These are phyloP conservation scores for Misgurnus mizolepis DNA, from an alignment of 2,113 vertebrate genomes.

Conservation along the genomic window DNA sequence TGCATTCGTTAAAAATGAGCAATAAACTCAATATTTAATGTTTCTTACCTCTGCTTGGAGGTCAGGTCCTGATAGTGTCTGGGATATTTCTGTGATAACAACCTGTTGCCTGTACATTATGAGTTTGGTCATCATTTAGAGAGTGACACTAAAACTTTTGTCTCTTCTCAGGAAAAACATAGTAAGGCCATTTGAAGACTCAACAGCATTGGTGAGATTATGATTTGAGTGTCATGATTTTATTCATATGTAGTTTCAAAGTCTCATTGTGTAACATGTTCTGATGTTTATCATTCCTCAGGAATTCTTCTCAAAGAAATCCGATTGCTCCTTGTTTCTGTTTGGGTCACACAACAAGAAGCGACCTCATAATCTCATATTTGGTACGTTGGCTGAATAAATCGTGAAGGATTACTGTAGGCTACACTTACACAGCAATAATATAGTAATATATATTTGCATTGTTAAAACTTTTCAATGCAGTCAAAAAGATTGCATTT, in stretches of 20 bases:
- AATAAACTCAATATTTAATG: no score
- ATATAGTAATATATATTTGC: no score
- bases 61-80: no score
- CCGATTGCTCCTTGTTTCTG: conserved; percentile 92
- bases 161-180: conserved; percentile 87
- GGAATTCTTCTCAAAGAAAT: conserved; percentile 99
- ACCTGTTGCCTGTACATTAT: no score
- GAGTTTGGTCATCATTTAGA: no score
- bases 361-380: conserved; percentile 89
- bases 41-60: no score
- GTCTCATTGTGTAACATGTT: not conserved
- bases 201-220: conserved; percentile 86
- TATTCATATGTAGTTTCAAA: not conserved
- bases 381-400: conserved; percentile 74
- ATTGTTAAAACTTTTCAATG: no score
- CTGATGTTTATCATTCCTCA: conserved; percentile 58
- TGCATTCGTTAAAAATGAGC: no score
- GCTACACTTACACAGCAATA: no score
- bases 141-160: not conserved
- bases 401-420: not conserved
- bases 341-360: conserved; percentile 99
- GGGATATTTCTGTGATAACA: no score
- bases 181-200: conserved; percentile 94
- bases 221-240: not conserved
- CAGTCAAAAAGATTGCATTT: no score